These are phyloP conservation scores for Globodera ellingtonae DNA, from an alignment of 1,140 invertebrate genomes.

Conservation along the genomic window DNA sequence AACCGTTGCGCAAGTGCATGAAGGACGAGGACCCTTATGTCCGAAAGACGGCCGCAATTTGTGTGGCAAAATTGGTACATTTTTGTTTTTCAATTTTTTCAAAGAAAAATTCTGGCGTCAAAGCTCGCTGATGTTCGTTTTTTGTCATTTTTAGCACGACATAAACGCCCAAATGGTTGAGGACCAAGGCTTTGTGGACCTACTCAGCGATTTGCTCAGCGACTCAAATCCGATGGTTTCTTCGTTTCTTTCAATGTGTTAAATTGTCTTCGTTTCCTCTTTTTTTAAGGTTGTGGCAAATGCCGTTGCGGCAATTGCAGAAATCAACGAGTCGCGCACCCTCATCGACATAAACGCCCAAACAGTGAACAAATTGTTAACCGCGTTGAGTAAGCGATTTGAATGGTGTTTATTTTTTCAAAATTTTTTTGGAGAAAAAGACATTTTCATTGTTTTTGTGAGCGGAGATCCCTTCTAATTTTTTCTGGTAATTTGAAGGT, in stretches of 20 bases:
- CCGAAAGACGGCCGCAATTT: conserved; percentile 97
- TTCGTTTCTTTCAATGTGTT: background rate
- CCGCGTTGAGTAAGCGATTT: conserved; percentile 79
- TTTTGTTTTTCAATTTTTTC: conserved; percentile 73
- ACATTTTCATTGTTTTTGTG: conserved; percentile 7
- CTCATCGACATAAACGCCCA: conserved; percentile 94
- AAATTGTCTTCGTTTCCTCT: conserved; percentile 8
- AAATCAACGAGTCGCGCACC: conserved; percentile 94
- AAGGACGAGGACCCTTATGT: conserved; percentile 99
- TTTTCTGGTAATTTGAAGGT: too few relatives aligned
- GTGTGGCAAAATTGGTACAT: conserved; percentile 81
- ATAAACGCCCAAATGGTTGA: conserved; percentile 96
- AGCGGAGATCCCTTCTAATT: too few relatives aligned
- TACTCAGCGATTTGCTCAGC: conserved; percentile 90
- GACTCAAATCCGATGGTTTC: conserved; percentile 98
- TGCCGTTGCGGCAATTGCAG: conserved; percentile 95
- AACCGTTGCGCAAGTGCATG: conserved; percentile 94
- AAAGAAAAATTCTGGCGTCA: conserved; percentile 73
- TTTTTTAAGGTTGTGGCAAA: conserved; percentile 86
- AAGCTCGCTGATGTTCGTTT: conserved; percentile 66
- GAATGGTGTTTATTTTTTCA: conserved; percentile 69
- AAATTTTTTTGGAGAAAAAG: too few relatives aligned
- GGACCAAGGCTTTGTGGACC: conserved; percentile 96
- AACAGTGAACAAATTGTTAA: conserved; percentile 96
- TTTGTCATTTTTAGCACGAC: conserved; percentile 73